phyloP scores from a whole-genome alignment of 2,888 invertebrate genomes.

The Sphinx pinastri region DNA sequence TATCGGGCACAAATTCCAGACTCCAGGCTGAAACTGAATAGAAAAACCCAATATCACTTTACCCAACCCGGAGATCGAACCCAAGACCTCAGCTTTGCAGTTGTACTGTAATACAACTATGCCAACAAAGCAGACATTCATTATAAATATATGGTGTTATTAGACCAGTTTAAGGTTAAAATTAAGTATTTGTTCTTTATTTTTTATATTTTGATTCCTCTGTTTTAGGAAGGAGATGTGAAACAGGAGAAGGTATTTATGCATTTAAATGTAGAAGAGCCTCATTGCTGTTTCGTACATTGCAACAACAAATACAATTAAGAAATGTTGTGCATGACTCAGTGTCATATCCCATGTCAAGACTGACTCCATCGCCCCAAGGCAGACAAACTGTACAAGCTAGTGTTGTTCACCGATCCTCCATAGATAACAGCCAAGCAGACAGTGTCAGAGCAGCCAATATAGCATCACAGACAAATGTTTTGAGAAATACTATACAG shows the following conservation, averaged over 20 bases:
- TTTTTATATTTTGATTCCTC: not conserved
- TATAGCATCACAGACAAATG: slow-evolving; percentile 46
- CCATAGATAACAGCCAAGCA: slow-evolving; percentile 73
- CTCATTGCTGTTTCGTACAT: slow-evolving; percentile 92
- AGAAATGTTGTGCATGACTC: slow-evolving; percentile 77
- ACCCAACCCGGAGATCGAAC: no score
- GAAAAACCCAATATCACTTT: no score
- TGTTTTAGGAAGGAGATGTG: slow-evolving; percentile 87
- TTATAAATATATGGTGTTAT: no score
- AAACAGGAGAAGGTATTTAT: slow-evolving; percentile 97
- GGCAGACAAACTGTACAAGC: slow-evolving; percentile 74
- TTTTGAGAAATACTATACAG: slow-evolving; percentile 55
- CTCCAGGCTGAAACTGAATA: no score
- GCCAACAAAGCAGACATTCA: no score
- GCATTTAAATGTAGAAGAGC: slow-evolving; percentile 96
- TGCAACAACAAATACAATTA: slow-evolving; percentile 93
- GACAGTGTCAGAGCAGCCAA: slow-evolving; percentile 52
- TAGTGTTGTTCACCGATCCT: slow-evolving; percentile 72
- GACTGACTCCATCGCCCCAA: slow-evolving; percentile 67
- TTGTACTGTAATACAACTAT: no score
- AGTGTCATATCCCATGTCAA: slow-evolving; percentile 66
- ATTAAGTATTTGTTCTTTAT: no score
- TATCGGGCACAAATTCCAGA: no score
- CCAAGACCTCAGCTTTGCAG: no score
- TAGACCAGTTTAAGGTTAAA: no score